Evolutionary conservation across 2,113 vertebrate genomes (phyloP), one percentile per base, ranked within the genome.

Genomic region (Silurus glanis): DNA sequence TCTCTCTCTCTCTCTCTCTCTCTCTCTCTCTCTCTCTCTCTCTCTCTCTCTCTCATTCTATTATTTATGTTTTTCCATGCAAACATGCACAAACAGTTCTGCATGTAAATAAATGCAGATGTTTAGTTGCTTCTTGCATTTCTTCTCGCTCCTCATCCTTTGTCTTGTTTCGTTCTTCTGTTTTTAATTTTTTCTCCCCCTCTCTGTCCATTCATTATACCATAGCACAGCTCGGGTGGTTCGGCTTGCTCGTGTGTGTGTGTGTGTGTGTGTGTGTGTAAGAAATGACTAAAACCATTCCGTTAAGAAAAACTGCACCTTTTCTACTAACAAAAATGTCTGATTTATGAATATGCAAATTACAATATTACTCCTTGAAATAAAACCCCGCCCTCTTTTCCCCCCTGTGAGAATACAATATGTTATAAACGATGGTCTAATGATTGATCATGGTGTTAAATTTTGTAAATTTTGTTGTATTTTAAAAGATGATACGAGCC

Each of bases 1-100:
- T 84, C 66, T 83, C 90, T 91, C 79, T 90, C 90, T 82, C 92
- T 82, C 23, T 37, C 51, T 80, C 64, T 88, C 66, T 16, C 7
- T 81, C 75, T 75, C 90, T 91, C 82, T 90, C 90, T 83, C 92
- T 86, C 55, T 62, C 45, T 82, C 59, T 59, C n/a, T 12, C 55
- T 56, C 58, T 51, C 71, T 55, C 13, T 45, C 80, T 56, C n/a
- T 76, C 56, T 16, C 0, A 47, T 61, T 12, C 23, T 78, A 56
- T 69, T 74, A 59, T 85, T 81, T 53, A 76, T 49, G n/a, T 45
- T 21, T 69, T 55, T 23, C 74, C 23, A 61, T 51, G 9, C 76
- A 74, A 21, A 66, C 59, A 67, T 61, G 14, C 4, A 69, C 23
- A 28, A 69, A 19, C 64, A 64, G 47, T 5, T 56, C 47, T 45